Percentiles rank a stretch among this genome's conserved stretches.
Conservation (phyloP, 2,113 vertebrate genomes). For the Bambusicola thoracicus region DNA sequence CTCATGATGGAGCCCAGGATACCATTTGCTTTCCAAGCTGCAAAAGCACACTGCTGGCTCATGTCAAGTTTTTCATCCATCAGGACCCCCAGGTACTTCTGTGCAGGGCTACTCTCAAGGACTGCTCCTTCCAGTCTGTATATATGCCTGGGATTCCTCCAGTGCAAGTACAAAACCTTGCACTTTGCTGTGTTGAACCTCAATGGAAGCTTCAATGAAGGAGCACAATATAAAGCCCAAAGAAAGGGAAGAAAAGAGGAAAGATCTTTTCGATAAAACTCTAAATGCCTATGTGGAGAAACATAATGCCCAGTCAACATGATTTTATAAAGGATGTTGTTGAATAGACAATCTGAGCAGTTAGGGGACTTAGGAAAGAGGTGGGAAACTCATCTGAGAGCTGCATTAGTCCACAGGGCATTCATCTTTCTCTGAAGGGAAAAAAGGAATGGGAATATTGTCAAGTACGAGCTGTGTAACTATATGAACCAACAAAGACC, state of each 20-base stretch:
- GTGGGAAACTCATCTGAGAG: constrained; percentile 1
- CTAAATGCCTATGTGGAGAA: not conserved
- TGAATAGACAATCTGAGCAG: not conserved
- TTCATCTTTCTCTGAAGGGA: not conserved
- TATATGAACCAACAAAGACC: not conserved
- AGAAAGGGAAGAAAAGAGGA: not conserved
- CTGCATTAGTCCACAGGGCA: not conserved
- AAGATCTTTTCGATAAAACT: not conserved
- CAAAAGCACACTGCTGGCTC: too few species aligned
- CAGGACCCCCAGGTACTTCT: too few species aligned
- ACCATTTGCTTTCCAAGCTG: too few species aligned
- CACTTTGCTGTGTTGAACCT: too few species aligned
- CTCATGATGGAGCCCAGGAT: too few species aligned
- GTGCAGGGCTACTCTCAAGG: too few species aligned
- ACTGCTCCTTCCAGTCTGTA: too few species aligned
- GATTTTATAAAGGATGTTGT: not conserved
- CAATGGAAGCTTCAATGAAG: too few species aligned
- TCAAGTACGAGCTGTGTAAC: not conserved
- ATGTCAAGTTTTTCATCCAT: too few species aligned
- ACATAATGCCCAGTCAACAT: not conserved
- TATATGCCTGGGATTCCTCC: too few species aligned
- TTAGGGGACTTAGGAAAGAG: not conserved
- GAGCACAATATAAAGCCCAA: not conserved
- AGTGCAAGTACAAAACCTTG: too few species aligned
- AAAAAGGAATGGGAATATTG: not conserved